Evolutionary conservation across 2,797 vertebrate species (phyloP), one percentile per base, ranked within the genome.

Genomic region (Propithecus deckenii): DNA sequence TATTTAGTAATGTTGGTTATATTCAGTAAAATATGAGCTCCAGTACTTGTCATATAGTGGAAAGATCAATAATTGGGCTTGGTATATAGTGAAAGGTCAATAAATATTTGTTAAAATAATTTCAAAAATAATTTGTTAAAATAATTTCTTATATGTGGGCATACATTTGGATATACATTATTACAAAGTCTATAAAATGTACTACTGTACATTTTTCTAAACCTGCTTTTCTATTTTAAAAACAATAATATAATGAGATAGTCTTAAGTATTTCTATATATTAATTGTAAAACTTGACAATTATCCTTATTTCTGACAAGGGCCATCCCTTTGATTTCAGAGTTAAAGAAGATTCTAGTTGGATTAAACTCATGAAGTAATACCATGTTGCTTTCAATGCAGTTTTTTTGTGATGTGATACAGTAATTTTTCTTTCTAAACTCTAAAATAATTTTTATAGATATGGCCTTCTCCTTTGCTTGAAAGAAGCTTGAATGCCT

Each of bases 1-100:
- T 93, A 88, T 46, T 85, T 63, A 75, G 7, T 50, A 78, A 12
- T 80, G 43, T 57, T 90, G 14, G 5, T 74, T 76, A 84, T 57
- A 46, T 46, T 89, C 55, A 67, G 3, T 59, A 61, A 88, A 86
- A 43, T 48, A 50, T 59, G 28, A 78, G 25, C 25, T 38, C 6
- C 1, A 48, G 10, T 72, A 18, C 8, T 25, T 86, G 18, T 61
- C 23, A 18, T 92, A 25, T 69, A 69, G n/a, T 75, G 7, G 17
- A 48, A 59, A 89, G 4, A 0, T 89, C 7, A 72, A 74, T 71
- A 72, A 25, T 35, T 86, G 23, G 28, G 12, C 13, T 83, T 92
- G 25, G 32, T 6, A 30, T 89, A 23, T 50, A 61, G n/a, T 63
- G 3, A 6, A 67, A 90, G 14, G 1, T 52, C 4, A 86, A 95